Evolutionary conservation across 2,113 vertebrate species (phyloP).

Genomic region (Neodontobutis hainanensis): DNA sequence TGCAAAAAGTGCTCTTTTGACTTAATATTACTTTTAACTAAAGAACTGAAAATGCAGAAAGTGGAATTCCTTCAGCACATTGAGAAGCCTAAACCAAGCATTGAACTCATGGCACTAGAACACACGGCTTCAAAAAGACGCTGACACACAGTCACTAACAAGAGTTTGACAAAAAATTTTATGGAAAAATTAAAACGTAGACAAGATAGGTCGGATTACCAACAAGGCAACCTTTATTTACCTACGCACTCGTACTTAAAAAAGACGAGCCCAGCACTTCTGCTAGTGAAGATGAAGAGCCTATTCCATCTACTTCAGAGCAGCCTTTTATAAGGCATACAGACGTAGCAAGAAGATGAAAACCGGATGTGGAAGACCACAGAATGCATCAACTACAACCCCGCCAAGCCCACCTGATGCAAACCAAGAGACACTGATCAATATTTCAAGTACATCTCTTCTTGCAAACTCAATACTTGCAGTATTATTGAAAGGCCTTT

Average conservation of each 20-base stretch:
- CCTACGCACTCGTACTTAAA: no score
- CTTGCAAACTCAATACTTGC: background rate
- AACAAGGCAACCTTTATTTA: no score
- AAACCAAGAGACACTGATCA: background rate
- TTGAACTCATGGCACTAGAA: background rate
- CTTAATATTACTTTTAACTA: no score
- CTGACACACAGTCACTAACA: no score
- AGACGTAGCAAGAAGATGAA: background rate
- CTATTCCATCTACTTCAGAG: no score
- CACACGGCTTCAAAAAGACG: background rate
- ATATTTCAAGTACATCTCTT: background rate
- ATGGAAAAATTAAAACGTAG: no score
- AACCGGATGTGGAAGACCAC: background rate
- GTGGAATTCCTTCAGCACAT: background rate
- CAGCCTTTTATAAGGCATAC: no score
- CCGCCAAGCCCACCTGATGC: background rate
- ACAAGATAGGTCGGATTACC: no score
- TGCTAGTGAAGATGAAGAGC: no score
- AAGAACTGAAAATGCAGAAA: background rate
- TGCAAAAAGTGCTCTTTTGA: no score
- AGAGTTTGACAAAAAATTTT: no score
- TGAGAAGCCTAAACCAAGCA: background rate
- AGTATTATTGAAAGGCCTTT: background rate
- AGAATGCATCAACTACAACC: background rate
- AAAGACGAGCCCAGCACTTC: no score